Base-by-base conservation (phyloP, 2,888 invertebrate genomes). In the Gari tellinella region DNA sequence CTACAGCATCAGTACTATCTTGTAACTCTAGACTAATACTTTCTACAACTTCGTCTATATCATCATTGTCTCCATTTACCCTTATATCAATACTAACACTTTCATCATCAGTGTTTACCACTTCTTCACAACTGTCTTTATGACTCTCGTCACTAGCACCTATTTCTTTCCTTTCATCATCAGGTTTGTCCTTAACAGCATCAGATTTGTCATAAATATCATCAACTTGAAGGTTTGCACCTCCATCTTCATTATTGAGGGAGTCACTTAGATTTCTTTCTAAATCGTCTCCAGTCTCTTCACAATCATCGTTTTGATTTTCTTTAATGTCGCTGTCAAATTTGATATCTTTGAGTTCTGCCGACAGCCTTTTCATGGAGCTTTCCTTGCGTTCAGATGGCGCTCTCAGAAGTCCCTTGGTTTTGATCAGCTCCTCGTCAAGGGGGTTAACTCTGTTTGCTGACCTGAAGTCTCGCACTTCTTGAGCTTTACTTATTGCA, bases 401-500 rank as follows among this genome's bases (percentile, higher is more conserved):
- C 0, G 86, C 84, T 49, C 80, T 80, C 7, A 89, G 74, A 25
- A 86, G 53, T 0, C 88, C 88, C 63, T 89, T 89, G 15, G 89
- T 89, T 74, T 88, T 88, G 57, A 88, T 88, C 2, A 89, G 77
- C 61, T 88, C 88, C 19, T 81, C 83, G 56, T 88, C 89, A 21
- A 89, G 69, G 0, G 88, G 89, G 61, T 89, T 89, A 37, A 80
- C 82, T 57, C 86, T 74, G 55, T 86, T 87, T 37, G 86, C 87
- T 12, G 83, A 51, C 38, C 81, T 77, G 15, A 79, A 78, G 45
- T 88, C 85, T 46, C 88, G 75, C 41, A 86, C 88, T 64, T 87
- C 88, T 51, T 89, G 84, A 0, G 86, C 86, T 43, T 81, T 76
- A 52, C 86, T 73, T 12, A 89, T 86, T 10, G 87, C 87, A 79